A percentile compares a stretch with the other conserved stretches of the same genome.
Evolutionary conservation across 2,888 invertebrate genomes (phyloP).

Genomic region (Patella pellucida): DNA sequence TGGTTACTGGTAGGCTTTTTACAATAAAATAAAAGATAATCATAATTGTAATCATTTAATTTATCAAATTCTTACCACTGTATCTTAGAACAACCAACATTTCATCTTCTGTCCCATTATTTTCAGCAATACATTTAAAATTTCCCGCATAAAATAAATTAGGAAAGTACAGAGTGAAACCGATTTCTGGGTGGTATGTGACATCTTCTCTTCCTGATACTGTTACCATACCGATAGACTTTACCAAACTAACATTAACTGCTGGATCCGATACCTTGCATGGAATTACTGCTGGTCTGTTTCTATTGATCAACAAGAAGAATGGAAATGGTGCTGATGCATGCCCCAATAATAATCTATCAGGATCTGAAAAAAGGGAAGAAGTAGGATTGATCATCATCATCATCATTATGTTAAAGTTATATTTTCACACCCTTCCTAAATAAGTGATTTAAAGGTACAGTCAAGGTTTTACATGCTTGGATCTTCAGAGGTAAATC

Average conservation of each 20-base stretch:
- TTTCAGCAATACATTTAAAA: constrained; percentile 39
- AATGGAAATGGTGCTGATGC: constrained; percentile 19
- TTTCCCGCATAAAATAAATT: constrained; percentile 39
- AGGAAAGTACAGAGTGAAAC: constrained; percentile 46
- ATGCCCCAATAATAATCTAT: constrained; percentile 32
- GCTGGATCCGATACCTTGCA: constrained; percentile 46
- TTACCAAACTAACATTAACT: constrained; percentile 39
- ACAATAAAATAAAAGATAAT: no score
- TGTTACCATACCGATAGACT: constrained; percentile 10
- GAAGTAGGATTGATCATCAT: background rate
- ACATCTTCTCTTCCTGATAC: constrained; percentile 34
- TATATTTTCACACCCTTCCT: no score
- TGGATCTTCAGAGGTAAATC: no score
- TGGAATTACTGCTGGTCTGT: constrained; percentile 33
- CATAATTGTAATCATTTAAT: no score
- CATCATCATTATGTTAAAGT: no score
- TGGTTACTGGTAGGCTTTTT: no score
- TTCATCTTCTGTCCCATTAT: constrained; percentile 20
- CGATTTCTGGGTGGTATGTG: constrained; percentile 40
- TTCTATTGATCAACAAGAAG: constrained; percentile 29
- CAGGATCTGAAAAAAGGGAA: constrained; percentile 38
- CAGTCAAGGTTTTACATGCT: no score
- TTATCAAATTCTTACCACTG: constrained; percentile 9
- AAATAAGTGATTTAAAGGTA: no score
- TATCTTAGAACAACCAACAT: constrained; percentile 15